phyloP scores from a whole-genome alignment of 2,113 vertebrate genomes.

The Calyptomena viridis region DNA sequence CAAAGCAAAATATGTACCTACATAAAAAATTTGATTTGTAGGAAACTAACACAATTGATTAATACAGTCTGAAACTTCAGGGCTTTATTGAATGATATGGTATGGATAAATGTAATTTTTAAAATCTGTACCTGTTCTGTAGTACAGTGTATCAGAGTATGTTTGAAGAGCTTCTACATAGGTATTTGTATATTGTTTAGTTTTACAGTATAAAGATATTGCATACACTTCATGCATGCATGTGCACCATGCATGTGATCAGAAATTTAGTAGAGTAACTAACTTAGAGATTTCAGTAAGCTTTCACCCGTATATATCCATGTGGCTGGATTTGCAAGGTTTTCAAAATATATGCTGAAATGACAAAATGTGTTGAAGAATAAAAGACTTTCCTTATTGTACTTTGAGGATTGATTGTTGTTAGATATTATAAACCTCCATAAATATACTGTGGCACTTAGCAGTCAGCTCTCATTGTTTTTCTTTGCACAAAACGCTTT shows the following conservation, averaged over 20 bases:
- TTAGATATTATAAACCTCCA: neutral
- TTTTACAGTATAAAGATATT: neutral
- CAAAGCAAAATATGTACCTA: neutral
- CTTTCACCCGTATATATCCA: neutral
- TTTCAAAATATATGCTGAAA: neutral
- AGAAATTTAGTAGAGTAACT: neutral
- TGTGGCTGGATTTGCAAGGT: neutral
- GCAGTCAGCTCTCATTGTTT: slow-evolving; percentile 7
- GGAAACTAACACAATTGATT: neutral
- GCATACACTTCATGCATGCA: neutral
- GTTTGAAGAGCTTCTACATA: neutral
- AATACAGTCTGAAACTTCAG: neutral
- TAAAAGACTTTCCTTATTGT: neutral
- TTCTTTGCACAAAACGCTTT: neutral
- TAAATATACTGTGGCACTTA: neutral
- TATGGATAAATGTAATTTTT: neutral
- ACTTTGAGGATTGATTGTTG: neutral
- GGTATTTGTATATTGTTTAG: neutral
- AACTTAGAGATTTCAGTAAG: neutral
- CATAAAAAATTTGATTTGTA: neutral
- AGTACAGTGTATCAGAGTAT: neutral
- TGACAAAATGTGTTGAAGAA: neutral
- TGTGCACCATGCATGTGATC: neutral
- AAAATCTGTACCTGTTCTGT: neutral
- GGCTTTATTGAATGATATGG: neutral